Percentiles rank a stretch among this genome's conserved stretches.
These are phyloP conservation scores for Augiades crinisus DNA, from an alignment of 2,888 invertebrate species.

Conservation along the genomic window DNA sequence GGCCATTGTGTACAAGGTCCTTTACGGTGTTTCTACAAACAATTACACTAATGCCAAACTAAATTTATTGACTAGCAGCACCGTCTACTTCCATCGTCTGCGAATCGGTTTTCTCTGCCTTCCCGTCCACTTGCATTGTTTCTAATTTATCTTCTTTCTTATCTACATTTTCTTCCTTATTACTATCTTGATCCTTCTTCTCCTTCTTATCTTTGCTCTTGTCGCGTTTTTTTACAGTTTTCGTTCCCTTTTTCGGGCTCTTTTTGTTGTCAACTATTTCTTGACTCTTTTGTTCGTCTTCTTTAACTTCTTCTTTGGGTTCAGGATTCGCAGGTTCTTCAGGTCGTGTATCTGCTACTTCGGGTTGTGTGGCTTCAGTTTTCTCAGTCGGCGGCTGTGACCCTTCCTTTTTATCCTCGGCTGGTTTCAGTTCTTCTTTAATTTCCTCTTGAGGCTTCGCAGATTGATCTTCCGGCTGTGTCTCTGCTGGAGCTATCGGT, in stretches of 20 bases:
- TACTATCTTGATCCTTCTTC: conserved; percentile 45
- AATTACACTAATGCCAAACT: conserved; percentile 65
- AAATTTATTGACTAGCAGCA: conserved; percentile 78
- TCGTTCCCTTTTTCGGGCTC: conserved; percentile 53
- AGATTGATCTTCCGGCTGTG: conserved; percentile 28
- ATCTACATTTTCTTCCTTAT: conserved; percentile 43
- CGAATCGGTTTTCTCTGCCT: conserved; percentile 50
- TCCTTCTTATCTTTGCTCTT: conserved; percentile 72
- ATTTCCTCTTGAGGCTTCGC: conserved; percentile 30
- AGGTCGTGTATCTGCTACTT: conserved; percentile 51
- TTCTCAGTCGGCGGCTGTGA: conserved; percentile 33
- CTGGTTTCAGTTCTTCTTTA: conserved; percentile 31
- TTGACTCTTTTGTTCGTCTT: conserved; percentile 42
- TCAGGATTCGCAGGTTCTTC: conserved; percentile 42
- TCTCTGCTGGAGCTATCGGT: conserved; percentile 20
- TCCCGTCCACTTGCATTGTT: conserved; percentile 39
- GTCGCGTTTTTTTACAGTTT: conserved; percentile 68
- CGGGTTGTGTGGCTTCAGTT: conserved; percentile 37
- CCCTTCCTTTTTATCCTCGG: conserved; percentile 36
- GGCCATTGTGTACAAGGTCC: conserved; percentile 18
- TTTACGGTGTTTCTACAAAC: conserved; percentile 56
- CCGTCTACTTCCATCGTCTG: conserved; percentile 73
- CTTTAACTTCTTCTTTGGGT: conserved; percentile 28
- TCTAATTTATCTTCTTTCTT: conserved; percentile 40
- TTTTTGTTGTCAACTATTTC: conserved; percentile 43